phyloP scores from a whole-genome alignment of 2,113 vertebrate genomes.

The Ageneiosus marmoratus region DNA sequence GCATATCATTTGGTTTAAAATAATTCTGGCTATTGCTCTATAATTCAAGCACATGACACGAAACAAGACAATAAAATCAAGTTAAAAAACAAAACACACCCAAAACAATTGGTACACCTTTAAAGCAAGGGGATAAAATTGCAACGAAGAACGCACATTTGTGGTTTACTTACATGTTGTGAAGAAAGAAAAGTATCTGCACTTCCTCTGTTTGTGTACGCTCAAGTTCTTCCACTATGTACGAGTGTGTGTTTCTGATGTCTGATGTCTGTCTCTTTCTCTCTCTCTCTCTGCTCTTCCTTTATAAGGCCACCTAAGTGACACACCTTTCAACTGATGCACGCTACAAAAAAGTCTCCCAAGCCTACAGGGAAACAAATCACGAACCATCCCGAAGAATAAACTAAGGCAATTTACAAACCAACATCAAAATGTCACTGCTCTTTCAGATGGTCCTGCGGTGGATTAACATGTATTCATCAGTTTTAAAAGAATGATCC shows the following conservation, averaged over 20 bases:
- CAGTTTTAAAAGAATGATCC: conserved; percentile 17
- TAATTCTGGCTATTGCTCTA: background rate
- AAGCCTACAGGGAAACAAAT: conserved; percentile 21
- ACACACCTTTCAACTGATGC: conserved; percentile 46
- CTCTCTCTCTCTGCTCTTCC: conserved; percentile 35
- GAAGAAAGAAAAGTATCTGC: background rate
- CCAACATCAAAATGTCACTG: conserved; percentile 33
- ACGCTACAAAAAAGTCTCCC: conserved; percentile 19
- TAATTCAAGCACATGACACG: background rate
- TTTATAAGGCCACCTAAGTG: conserved; percentile 57
- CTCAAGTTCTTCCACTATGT: conserved; percentile 1
- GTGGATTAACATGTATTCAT: conserved; percentile 43
- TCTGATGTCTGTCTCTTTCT: conserved; percentile 21
- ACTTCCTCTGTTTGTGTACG: background rate
- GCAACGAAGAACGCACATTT: background rate
- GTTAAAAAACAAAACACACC: background rate
- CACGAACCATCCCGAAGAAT: conserved; percentile 7
- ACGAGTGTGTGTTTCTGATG: conserved; percentile 32
- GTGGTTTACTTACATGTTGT: conserved; percentile 39
- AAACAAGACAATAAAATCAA: background rate
- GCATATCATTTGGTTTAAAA: background rate
- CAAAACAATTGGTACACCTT: background rate
- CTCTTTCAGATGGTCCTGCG: conserved; percentile 2
- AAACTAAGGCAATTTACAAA: conserved; percentile 11
- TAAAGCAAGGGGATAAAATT: background rate